Evolutionary conservation across 2,113 vertebrate genomes (phyloP).

Genomic region (Panurus biarmicus): DNA sequence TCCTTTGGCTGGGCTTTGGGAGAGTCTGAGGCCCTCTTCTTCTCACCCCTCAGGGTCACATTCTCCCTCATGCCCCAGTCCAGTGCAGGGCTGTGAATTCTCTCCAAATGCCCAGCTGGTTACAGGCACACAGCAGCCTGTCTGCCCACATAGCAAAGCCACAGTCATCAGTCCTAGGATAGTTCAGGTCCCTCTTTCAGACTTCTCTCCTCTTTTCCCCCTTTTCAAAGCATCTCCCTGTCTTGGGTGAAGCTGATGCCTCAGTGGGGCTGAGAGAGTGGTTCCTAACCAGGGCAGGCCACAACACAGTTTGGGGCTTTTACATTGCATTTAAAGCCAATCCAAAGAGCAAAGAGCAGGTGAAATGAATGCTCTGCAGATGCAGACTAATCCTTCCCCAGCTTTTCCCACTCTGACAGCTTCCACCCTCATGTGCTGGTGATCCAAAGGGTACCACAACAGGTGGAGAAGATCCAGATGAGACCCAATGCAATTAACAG

Average conservation of each 20-base stretch:
- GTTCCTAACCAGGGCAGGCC: not conserved
- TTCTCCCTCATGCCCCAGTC: not conserved
- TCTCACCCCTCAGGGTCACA: not conserved
- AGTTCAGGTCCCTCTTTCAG: not conserved
- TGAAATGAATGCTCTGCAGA: not conserved
- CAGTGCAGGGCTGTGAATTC: not conserved
- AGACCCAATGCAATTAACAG: fast-evolving
- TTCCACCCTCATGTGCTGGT: not conserved
- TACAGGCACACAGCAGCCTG: not conserved
- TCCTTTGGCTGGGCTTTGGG: not conserved
- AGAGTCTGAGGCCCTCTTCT: not conserved
- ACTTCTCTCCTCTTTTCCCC: not conserved
- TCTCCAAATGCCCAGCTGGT: not conserved
- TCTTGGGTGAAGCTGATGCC: not conserved
- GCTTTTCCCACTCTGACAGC: not conserved
- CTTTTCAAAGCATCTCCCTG: not conserved
- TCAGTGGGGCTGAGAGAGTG: fast-evolving
- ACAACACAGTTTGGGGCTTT: fast-evolving
- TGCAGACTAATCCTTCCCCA: not conserved
- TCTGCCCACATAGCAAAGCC: not conserved
- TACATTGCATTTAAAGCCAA: not conserved
- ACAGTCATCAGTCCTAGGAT: fast-evolving
- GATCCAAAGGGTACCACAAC: fast-evolving
- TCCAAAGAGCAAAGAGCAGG: not conserved
- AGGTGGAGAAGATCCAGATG: not conserved